A percentile compares a stretch with the other conserved stretches of the same genome.
phyloP scores from a whole-genome alignment of 2,113 vertebrate genomes.

The Elephas maximus region DNA sequence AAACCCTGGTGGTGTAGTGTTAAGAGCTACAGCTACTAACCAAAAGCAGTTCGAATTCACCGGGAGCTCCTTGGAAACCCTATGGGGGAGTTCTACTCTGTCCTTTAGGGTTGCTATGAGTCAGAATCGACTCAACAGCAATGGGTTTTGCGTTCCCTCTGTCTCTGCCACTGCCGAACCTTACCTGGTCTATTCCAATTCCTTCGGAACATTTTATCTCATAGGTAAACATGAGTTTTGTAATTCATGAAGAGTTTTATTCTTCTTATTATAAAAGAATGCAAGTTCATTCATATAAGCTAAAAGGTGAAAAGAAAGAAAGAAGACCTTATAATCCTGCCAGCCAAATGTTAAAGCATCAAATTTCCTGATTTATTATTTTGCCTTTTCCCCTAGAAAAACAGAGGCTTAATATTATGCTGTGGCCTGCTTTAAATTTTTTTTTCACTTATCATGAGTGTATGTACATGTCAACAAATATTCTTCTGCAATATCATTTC shows the following conservation, averaged over 20 bases:
- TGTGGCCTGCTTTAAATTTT: neutral
- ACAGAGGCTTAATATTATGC: neutral
- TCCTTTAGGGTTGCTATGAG: too few species aligned
- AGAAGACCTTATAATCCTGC: neutral
- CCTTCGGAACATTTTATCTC: neutral
- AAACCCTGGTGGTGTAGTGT: neutral
- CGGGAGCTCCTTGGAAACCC: too few species aligned
- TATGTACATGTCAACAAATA: constrained; percentile 1
- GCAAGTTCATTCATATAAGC: neutral
- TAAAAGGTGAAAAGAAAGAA: neutral
- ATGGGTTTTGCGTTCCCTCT: neutral
- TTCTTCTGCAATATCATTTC: constrained; percentile 4
- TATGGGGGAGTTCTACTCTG: too few species aligned
- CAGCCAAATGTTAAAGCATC: neutral
- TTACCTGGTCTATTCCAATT: neutral
- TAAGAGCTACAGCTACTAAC: neutral
- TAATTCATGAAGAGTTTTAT: constrained; percentile 23
- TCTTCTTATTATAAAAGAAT: constrained; percentile 19
- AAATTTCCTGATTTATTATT: neutral
- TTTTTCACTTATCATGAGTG: neutral
- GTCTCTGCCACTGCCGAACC: neutral
- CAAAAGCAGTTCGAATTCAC: too few species aligned
- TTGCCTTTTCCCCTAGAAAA: neutral
- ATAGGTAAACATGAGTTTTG: neutral
- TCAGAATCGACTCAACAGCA: too few species aligned